Percentiles rank a stretch among this genome's conserved stretches.
phyloP scores from a whole-genome alignment of 1,140 invertebrate species.

The Listronotus bonariensis region DNA sequence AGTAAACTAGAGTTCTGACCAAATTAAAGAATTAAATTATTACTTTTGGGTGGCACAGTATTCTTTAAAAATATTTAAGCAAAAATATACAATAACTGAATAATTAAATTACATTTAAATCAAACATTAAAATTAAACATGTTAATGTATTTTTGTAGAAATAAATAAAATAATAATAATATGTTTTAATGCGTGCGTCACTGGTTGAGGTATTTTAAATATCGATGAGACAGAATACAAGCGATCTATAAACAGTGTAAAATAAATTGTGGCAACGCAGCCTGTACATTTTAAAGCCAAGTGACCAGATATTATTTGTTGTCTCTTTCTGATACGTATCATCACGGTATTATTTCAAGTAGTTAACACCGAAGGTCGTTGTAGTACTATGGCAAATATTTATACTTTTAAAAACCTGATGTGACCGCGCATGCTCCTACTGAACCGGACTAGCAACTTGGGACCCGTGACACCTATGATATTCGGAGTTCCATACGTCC shows the following conservation, averaged over 20 bases:
- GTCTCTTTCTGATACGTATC: constrained; percentile 17
- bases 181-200: not conserved
- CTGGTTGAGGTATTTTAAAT: not conserved
- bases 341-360: constrained; percentile 1
- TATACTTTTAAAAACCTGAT: constrained; percentile 1
- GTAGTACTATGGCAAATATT: constrained; percentile 32
- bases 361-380: constrained; percentile 19
- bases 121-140: no score
- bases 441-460: not conserved
- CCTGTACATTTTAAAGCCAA: constrained; percentile 4
- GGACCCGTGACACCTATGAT: constrained; percentile 2
- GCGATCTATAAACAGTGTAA: constrained; percentile 2
- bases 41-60: no score
- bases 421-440: not conserved
- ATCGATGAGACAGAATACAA: not conserved
- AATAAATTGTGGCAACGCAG: constrained; percentile 19
- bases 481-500: constrained; percentile 2
- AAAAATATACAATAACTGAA: no score
- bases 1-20: no score
- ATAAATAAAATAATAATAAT: no score
- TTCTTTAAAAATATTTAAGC: no score
- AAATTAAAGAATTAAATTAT: no score
- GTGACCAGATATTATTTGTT: constrained; percentile 22
- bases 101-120: no score
- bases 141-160: no score